These are phyloP conservation scores for Salpingus planirostris DNA, from an alignment of 2,888 invertebrate species.

Conservation along the genomic window DNA sequence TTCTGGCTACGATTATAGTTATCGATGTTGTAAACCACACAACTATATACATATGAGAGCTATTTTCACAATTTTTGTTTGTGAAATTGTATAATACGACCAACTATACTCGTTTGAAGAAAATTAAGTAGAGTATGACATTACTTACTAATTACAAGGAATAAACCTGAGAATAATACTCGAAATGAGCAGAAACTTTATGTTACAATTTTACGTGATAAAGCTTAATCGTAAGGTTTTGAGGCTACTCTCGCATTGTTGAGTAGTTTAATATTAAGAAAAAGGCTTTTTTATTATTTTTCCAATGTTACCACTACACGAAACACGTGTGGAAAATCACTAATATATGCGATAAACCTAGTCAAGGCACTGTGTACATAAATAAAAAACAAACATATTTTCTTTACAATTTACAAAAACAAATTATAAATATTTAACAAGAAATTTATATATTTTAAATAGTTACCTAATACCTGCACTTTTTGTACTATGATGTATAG, in stretches of 20 bases:
- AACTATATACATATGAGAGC: too few species aligned
- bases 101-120: too few species aligned
- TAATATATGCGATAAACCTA: slow-evolving; percentile 37
- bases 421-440: slow-evolving; percentile 29
- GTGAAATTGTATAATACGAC: slow-evolving; percentile 6
- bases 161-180: slow-evolving; percentile 20
- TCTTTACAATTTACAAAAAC: slow-evolving; percentile 29
- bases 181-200: slow-evolving; percentile 17
- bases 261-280: slow-evolving; percentile 13
- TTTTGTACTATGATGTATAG: too few species aligned
- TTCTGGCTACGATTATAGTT: too few species aligned
- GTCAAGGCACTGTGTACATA: slow-evolving; percentile 39
- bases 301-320: slow-evolving; percentile 38
- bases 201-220: slow-evolving; percentile 22
- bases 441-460: slow-evolving; percentile 16
- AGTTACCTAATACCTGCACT: too few species aligned
- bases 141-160: too few species aligned
- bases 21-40: too few species aligned
- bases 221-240: slow-evolving; percentile 12
- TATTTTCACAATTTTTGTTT: too few species aligned
- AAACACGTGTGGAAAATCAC: slow-evolving; percentile 22
- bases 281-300: slow-evolving; percentile 20
- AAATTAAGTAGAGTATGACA: too few species aligned
- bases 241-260: too few species aligned
- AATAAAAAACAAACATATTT: slow-evolving; percentile 27